Base-by-base conservation (phyloP, 2,888 invertebrate species). In the Lycia hirtaria region DNA sequence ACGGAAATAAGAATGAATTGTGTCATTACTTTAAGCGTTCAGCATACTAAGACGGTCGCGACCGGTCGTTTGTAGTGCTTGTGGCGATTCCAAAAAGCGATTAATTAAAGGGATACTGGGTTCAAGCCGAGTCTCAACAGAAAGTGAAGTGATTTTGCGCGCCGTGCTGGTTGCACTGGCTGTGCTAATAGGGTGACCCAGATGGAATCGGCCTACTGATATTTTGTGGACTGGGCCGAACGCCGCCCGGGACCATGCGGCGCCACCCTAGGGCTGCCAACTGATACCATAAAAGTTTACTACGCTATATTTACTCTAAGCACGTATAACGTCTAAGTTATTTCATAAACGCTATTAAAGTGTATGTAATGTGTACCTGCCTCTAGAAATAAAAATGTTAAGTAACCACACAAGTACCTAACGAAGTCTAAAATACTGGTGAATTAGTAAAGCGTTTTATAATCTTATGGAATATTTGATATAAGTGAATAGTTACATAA, bases 161-260 rank as follows among this genome's bases (percentile, higher is more conserved):
- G 66, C 64, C 63, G 59, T 24, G 52, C 52, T 30, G 50, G 65
- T 20, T 68, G 73, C 75, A 71, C 64, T 68, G 65, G 15, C n/a
- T 41, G n/a, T n/a, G 59, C 43, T 72, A 76, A 73, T 72, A 76
- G 70, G 73, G 72, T 80, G 82, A 81, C 83, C 81, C 67, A 81
- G 73, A 76, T 78, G 62, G 49, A 45, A 62, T 37, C 66, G 75
- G 71, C 75, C 78, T 72, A 75, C 68, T 78, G 78, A 73, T 73
- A 76, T 77, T 76, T 69, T 56, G 56, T 60, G 48, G 62, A 68
- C 67, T 68, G 62, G 64, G 57, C 59, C 60, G 37, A n/a, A n/a
- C 40, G 43, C 35, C 64, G 60, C 70, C 67, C 44, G 15, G 50
- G 48, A 52, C 53, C 9, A 28, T 17, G 53, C 22, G 60, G 30